Evolutionary conservation across 2,888 invertebrate genomes (phyloP), one percentile per base, ranked within the genome.

Genomic region (Apeira syringaria): DNA sequence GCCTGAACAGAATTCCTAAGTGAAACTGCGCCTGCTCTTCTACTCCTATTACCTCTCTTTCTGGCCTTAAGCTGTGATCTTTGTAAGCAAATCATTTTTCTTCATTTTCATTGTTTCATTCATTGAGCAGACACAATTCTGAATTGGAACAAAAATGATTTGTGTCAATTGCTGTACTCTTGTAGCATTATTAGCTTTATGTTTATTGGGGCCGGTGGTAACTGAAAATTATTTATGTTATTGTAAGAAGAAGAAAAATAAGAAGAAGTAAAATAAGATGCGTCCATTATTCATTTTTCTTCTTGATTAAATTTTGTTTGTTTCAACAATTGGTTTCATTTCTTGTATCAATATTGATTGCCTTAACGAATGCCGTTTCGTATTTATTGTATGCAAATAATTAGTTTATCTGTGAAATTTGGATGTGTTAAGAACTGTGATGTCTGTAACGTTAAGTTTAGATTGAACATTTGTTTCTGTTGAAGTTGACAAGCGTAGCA

Each of bases 131-230:
- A 5, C 15, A 5, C 8, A 8, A 3, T 34, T 22, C 8, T 31
- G 11, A 29, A 15, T 25, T 34, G 28, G 35, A 39, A 43, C 34
- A 18, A 59, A 42, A 54, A 65, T 61, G 61, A 33, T 57, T 52
- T 62, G 61, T 42, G 9, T 56, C 13, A 56, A 53, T 34, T 43
- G 36, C 33, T 37, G 48, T 29, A 47, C 58, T 3, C 42, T 50
- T 3, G n/a, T 57, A 3, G 3, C 13, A 13, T 10, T 27, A 9
- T 8, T 60, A 5, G 52, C 47, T 12, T 4, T 57, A 0, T 5
- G 60, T 2, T 43, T 62, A 7, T 52, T 56, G 9, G 61, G 54
- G 3, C 64, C 64, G 4, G 12, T 59, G 5, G 3, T 62, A 20
- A 47, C 55, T 29, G 74, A 76, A 37, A 61, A 50, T 30, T 10